A percentile compares a stretch with the other conserved stretches of the same genome.
Evolutionary conservation across 2,888 invertebrate genomes (phyloP).

Genomic region (Acanthococcus lagerstroemiae): DNA sequence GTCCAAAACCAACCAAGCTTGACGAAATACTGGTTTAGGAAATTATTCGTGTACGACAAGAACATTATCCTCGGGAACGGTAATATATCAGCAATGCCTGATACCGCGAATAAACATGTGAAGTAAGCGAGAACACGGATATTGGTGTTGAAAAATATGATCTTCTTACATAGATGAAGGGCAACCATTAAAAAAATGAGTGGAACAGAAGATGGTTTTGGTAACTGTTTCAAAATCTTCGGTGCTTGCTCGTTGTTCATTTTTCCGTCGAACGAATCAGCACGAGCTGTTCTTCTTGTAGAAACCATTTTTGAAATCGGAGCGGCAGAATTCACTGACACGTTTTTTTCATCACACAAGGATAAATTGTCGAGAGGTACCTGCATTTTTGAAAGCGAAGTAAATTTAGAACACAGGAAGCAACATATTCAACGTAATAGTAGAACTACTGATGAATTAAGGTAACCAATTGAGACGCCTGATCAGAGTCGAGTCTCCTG

Average conservation of each 20-base stretch:
- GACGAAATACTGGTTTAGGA: constrained; percentile 87
- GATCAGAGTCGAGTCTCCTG: no score
- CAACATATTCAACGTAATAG: no score
- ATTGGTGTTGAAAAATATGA: constrained; percentile 13
- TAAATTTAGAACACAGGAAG: no score
- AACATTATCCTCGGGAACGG: constrained; percentile 67
- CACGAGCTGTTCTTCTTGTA: neutral
- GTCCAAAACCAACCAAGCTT: constrained; percentile 99
- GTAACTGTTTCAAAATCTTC: constrained; percentile 7
- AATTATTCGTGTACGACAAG: constrained; percentile 81
- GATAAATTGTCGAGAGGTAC: no score
- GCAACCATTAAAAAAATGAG: constrained; percentile 12
- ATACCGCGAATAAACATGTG: constrained; percentile 15
- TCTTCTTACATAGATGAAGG: constrained; percentile 23
- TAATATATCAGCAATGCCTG: constrained; percentile 17
- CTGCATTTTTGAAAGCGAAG: no score
- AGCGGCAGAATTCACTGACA: no score
- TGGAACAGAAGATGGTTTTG: constrained; percentile 16
- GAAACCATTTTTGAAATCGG: neutral
- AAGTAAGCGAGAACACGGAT: constrained; percentile 12
- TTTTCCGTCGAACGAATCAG: neutral
- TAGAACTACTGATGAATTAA: no score
- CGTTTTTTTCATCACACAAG: no score
- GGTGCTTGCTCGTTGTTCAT: neutral
- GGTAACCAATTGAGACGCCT: no score